Evolutionary conservation across 1,140 invertebrate genomes (phyloP).

Genomic region (Macrocentrus cingulum): DNA sequence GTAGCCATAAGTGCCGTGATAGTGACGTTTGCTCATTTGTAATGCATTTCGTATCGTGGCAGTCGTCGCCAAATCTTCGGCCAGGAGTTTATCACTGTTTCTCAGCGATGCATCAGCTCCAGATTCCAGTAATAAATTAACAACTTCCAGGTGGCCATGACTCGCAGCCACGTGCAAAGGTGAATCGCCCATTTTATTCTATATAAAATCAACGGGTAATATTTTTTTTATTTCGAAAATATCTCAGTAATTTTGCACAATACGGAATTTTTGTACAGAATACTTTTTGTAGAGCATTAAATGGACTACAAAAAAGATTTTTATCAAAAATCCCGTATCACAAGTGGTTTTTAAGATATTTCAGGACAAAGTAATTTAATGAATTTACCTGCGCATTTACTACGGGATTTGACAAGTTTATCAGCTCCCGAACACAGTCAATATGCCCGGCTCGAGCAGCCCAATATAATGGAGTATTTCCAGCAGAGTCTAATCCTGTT

Average conservation of each 20-base stretch:
- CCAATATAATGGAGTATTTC: slow-evolving; percentile 73
- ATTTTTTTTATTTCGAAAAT: too few relatives aligned
- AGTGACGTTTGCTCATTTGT: slow-evolving; percentile 44
- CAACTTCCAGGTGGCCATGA: slow-evolving; percentile 64
- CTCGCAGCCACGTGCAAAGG: slow-evolving; percentile 63
- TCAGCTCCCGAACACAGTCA: slow-evolving; percentile 60
- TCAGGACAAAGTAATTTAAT: slow-evolving; percentile 8
- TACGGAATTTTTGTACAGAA: too few relatives aligned
- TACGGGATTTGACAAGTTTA: slow-evolving; percentile 51
- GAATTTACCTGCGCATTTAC: slow-evolving; percentile 56
- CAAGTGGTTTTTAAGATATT: too few relatives aligned
- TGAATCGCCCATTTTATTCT: slow-evolving; percentile 68
- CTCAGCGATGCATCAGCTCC: slow-evolving; percentile 60
- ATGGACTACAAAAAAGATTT: too few relatives aligned
- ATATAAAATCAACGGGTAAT: slow-evolving; percentile 11
- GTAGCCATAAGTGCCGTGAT: slow-evolving; percentile 35
- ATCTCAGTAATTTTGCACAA: too few relatives aligned
- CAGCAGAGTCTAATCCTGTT: slow-evolving; percentile 70
- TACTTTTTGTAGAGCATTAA: too few relatives aligned
- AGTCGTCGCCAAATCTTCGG: slow-evolving; percentile 61
- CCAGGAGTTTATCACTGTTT: slow-evolving; percentile 62
- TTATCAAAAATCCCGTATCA: too few relatives aligned
- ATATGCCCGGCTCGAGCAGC: slow-evolving; percentile 64
- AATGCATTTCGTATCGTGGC: slow-evolving; percentile 52
- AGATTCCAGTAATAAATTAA: slow-evolving; percentile 64